Evolutionary conservation across 2,113 vertebrate species (phyloP), one percentile per base, ranked within the genome.

Genomic region (Pagrus major): DNA sequence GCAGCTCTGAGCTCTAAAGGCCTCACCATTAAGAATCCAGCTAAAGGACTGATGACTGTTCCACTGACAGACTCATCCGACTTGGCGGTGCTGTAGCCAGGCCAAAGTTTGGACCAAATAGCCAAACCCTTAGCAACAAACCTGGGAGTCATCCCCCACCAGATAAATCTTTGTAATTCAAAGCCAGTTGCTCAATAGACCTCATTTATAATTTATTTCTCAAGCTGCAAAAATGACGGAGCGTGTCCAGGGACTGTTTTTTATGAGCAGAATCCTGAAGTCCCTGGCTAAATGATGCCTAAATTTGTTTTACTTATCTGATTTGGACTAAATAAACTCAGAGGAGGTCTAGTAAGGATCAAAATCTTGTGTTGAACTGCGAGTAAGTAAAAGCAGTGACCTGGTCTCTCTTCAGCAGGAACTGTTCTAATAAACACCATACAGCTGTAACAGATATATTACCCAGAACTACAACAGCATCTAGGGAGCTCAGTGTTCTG

Each of bases 61-160:
- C 47, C 23, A n/a, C 35, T 75, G 64, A 88, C 35, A 25, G 51
- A 76, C 16, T 49, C 21, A 75, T 77, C 16, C 70, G 37, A 12
- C 59, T 55, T 64, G 69, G 18, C 11, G 35, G 76, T 14, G 51
- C 60, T 75, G 44, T 14, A 71, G 47, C 44, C 74, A 71, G 25
- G 41, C 41, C 60, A 77, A 58, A 73, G 61, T 76, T 82, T 56
- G 35, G 18, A 69, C 20, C 31, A 70, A 78, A 85, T 51, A 61
- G 41, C 56, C 52, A 86, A 78, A 84, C 14, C 12, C 55, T 68
- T 56, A 74, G 77, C 54, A 84, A 86, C 65, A 82, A 70, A 72
- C n/a, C 49, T 58, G 15, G 61, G 54, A 86, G 39, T 63, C 61
- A 51, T 33, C 44, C 49, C 16, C 25, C 20, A 10, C 15, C 56